A percentile compares a stretch with the other conserved stretches of the same genome.
Conservation (phyloP, 1,140 invertebrate species). For the Dendroctonus ponderosae region DNA sequence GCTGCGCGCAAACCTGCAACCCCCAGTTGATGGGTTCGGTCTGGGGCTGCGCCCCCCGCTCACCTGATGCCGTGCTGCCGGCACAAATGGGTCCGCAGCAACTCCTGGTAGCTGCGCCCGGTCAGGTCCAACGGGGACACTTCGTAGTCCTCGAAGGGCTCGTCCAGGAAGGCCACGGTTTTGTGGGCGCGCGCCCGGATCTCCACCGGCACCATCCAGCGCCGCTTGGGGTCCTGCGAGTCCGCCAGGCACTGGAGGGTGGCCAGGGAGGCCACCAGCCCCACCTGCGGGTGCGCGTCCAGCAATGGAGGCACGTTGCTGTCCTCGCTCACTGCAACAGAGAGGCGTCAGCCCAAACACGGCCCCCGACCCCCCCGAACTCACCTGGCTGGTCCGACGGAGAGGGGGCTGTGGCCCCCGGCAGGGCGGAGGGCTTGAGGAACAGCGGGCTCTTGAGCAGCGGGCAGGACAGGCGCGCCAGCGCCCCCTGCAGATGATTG, state of each 20-base stretch:
- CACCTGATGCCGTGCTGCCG: not conserved
- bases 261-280: not conserved
- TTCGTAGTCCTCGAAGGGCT: no score
- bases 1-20: not conserved
- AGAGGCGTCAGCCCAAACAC: no score
- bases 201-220: no score
- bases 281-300: not conserved
- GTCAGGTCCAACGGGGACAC: no score
- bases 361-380: no score
- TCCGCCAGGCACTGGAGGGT: no score
- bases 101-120: no score
- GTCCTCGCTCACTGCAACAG: not conserved
- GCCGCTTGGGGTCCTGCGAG: no score
- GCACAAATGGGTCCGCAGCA: no score
- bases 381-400: not conserved
- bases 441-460: conserved; percentile 29
- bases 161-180: no score
- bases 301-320: not conserved
- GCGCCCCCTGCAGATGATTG: conserved; percentile 36
- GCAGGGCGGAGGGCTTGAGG: not conserved
- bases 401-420: not conserved
- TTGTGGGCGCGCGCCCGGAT: no score
- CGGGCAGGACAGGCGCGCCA: conserved; percentile 37
- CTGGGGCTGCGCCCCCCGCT: not conserved
- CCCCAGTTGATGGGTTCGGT: not conserved